phyloP scores from a whole-genome alignment of 2,888 invertebrate genomes.

The Tipula lateralis region DNA sequence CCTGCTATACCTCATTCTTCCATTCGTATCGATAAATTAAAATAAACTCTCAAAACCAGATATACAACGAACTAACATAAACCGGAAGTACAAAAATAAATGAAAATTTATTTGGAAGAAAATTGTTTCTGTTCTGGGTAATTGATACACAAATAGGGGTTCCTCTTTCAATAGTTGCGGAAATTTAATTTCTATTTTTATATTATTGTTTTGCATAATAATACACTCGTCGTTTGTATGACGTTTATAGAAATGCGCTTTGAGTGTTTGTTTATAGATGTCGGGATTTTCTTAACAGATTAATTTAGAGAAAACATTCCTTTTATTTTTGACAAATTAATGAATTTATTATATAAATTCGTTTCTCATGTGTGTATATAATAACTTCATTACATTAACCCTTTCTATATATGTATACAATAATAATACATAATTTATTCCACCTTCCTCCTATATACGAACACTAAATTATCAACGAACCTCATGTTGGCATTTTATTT shows the following conservation, averaged over 20 bases:
- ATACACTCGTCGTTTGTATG: too few relatives aligned
- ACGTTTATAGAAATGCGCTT: neutral
- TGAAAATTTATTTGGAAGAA: neutral
- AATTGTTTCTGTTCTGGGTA: slow-evolving; percentile 4
- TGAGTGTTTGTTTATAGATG: neutral
- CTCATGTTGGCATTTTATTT: neutral
- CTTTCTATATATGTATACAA: neutral
- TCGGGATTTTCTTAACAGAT: too few relatives aligned
- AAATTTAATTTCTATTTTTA: slow-evolving; percentile 1
- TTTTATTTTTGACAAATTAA: neutral
- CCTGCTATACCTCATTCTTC: neutral
- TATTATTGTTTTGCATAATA: neutral
- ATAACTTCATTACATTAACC: neutral
- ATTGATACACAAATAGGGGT: slow-evolving; percentile 11
- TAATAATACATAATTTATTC: neutral
- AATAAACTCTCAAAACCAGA: neutral
- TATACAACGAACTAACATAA: neutral
- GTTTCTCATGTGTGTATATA: neutral
- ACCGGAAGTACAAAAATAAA: slow-evolving; percentile 1
- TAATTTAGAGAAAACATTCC: neutral
- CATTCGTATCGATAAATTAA: neutral
- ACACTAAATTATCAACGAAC: neutral
- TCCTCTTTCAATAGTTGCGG: neutral
- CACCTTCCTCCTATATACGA: neutral
- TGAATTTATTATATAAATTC: neutral